Percentiles rank a stretch among this genome's conserved stretches.
These are phyloP conservation scores for Malaclemys terrapin DNA, from an alignment of 2,113 vertebrate genomes.

Conservation along the genomic window DNA sequence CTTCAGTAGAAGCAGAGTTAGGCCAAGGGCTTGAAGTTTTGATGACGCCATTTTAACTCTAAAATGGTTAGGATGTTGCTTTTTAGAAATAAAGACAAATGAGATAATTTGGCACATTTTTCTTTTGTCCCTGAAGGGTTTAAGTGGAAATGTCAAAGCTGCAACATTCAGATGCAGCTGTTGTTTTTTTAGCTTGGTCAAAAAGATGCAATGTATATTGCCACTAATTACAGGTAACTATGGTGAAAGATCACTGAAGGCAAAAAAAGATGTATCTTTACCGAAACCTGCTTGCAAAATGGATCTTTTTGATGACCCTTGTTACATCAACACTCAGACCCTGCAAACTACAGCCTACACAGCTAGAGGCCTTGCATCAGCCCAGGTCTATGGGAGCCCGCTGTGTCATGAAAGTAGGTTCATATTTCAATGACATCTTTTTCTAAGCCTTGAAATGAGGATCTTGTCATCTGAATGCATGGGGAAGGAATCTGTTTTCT, in stretches of 20 bases:
- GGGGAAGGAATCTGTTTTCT: not conserved
- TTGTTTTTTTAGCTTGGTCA: conserved; percentile 3
- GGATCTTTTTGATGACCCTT: conserved; percentile 82
- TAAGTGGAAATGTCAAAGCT: not conserved
- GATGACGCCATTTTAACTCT: not conserved
- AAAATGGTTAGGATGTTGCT: not conserved
- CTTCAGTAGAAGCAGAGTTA: not conserved
- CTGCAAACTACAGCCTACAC: conserved; percentile 56
- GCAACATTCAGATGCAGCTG: not conserved
- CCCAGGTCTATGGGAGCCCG: conserved; percentile 45
- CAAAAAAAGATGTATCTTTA: conserved; percentile 46
- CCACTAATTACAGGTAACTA: conserved; percentile 67
- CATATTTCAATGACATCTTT: not conserved
- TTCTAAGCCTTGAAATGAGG: not conserved
- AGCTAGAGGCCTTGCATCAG: conserved; percentile 11
- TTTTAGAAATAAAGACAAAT: not conserved
- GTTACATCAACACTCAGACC: conserved; percentile 83
- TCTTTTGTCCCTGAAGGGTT: conserved; percentile 11
- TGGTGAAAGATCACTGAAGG: conserved; percentile 56
- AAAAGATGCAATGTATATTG: not conserved
- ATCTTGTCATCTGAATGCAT: not conserved
- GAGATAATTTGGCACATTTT: not conserved
- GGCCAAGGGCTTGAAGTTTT: not conserved
- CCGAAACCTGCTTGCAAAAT: conserved; percentile 64
- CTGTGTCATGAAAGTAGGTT: conserved; percentile 74